These are phyloP conservation scores for Gymnorhina tibicen DNA, from an alignment of 2,113 vertebrate genomes.

Conservation along the genomic window DNA sequence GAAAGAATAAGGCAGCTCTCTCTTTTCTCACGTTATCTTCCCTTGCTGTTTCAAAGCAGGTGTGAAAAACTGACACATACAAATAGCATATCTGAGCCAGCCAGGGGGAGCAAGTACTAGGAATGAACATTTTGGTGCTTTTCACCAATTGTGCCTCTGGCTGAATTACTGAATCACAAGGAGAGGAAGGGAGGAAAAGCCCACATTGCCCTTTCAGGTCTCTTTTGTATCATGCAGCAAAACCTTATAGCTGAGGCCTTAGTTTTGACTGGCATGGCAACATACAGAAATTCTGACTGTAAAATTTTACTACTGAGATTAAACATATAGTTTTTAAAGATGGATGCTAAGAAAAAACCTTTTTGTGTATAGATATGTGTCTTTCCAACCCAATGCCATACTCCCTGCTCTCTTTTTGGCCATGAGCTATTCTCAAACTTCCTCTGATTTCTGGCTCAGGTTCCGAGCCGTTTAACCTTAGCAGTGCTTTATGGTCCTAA, in stretches of 20 bases:
- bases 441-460: not conserved
- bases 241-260: not conserved
- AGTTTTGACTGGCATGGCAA: not conserved
- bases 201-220: not conserved
- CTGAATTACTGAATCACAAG: not conserved
- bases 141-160: not conserved
- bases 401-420: not conserved
- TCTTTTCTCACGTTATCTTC: not conserved
- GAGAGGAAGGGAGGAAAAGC: not conserved
- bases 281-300: not conserved
- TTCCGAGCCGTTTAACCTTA: not conserved
- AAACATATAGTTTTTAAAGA: not conserved
- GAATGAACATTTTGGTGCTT: not conserved
- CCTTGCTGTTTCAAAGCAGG: not conserved
- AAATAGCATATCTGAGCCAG: not conserved
- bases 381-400: not conserved
- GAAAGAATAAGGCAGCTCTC: not conserved
- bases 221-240: not conserved
- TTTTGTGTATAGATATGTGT: not conserved
- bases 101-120: not conserved
- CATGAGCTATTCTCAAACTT: not conserved
- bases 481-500: not conserved
- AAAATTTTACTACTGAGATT: not conserved
- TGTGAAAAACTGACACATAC: not conserved
- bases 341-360: not conserved